These are phyloP conservation scores for Psophia crepitans DNA, from an alignment of 2,113 vertebrate species.

Conservation along the genomic window DNA sequence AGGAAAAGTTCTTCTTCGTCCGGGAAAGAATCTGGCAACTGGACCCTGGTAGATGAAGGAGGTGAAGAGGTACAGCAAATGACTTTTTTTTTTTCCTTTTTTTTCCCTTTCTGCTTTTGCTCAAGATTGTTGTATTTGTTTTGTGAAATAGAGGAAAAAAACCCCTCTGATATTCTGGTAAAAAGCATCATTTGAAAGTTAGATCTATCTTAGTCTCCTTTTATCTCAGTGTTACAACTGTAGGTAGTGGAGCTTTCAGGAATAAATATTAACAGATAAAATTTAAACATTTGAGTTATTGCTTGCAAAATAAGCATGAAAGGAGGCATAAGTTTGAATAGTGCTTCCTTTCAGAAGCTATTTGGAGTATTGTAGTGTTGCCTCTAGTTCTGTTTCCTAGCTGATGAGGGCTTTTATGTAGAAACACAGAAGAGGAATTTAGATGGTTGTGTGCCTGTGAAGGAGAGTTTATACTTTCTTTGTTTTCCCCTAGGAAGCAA, in stretches of 20 bases:
- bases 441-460: neutral
- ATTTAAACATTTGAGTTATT: neutral
- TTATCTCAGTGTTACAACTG: neutral
- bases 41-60: slow-evolving; percentile 96
- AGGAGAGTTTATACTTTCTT: neutral
- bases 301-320: neutral
- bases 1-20: slow-evolving; percentile 74
- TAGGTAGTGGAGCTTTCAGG: neutral
- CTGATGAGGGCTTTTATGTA: neutral
- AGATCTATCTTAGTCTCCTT: neutral
- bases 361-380: rapidly evolving
- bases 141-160: neutral
- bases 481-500: neutral
- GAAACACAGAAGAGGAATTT: neutral
- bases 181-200: neutral
- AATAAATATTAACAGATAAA: neutral
- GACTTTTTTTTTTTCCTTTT: neutral
- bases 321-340: neutral
- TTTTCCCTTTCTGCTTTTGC: neutral
- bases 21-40: slow-evolving; percentile 87
- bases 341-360: neutral
- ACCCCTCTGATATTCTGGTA: neutral
- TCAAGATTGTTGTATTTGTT: neutral
- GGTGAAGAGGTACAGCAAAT: slow-evolving; percentile 88
- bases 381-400: neutral